Evolutionary conservation across 2,113 vertebrate genomes (phyloP).

Genomic region (Gambusia affinis): DNA sequence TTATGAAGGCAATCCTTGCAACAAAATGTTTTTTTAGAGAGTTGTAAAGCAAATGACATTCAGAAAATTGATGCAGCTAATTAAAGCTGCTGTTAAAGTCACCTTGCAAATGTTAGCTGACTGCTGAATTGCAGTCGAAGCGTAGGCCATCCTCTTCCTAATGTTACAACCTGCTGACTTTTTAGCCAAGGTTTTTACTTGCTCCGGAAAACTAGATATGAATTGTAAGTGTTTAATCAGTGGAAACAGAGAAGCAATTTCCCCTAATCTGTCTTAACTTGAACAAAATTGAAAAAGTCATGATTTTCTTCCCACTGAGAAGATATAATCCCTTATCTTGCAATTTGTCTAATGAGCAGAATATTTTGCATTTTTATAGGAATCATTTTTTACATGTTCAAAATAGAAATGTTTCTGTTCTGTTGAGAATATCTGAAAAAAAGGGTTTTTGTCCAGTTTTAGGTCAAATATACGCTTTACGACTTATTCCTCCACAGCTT

Average conservation of each 20-base stretch:
- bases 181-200: background rate
- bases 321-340: slow-evolving; percentile 12
- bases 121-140: background rate
- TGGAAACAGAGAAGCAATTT: background rate
- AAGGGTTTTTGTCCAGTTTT: background rate
- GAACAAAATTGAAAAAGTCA: background rate
- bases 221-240: background rate
- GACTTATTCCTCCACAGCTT: background rate
- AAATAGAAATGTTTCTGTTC: background rate
- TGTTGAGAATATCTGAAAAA: background rate
- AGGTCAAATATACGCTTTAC: background rate
- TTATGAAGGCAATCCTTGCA: background rate
- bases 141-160: background rate
- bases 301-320: background rate
- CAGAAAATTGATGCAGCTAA: background rate
- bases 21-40: background rate
- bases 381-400: background rate
- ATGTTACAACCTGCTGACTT: background rate
- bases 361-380: background rate
- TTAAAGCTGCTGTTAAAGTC: slow-evolving; percentile 2
- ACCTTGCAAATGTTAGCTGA: slow-evolving; percentile 15
- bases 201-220: background rate
- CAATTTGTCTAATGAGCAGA: slow-evolving; percentile 3
- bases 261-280: background rate
- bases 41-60: background rate